A percentile compares a stretch with the other conserved stretches of the same genome.
phyloP scores from a whole-genome alignment of 2,113 vertebrate species.

The cat (Felis catus) region F.catus_Fca126_mat1.0 CM031415.1:104672001-104672500 shows the following conservation, averaged over 20 bases:
- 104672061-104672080: background rate
- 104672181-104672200: background rate
- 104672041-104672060: background rate
- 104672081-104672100: background rate
- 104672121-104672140: background rate
- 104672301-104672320: background rate
- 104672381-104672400: background rate
- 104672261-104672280: background rate
- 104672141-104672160: background rate
- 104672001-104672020: background rate
- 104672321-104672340: fast-evolving
- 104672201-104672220: background rate
- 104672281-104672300: background rate
- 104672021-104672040: background rate
- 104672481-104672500: background rate
- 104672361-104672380: background rate
- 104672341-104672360: background rate
- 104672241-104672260: background rate
- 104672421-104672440: background rate
- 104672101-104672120: background rate
- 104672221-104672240: background rate
- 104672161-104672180: background rate
- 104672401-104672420: background rate
- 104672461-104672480: background rate
- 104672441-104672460: background rate